Evolutionary conservation across 2,797 vertebrate species (phyloP), one percentile per base, ranked within the genome.

Genomic region (Chromis chromis): DNA sequence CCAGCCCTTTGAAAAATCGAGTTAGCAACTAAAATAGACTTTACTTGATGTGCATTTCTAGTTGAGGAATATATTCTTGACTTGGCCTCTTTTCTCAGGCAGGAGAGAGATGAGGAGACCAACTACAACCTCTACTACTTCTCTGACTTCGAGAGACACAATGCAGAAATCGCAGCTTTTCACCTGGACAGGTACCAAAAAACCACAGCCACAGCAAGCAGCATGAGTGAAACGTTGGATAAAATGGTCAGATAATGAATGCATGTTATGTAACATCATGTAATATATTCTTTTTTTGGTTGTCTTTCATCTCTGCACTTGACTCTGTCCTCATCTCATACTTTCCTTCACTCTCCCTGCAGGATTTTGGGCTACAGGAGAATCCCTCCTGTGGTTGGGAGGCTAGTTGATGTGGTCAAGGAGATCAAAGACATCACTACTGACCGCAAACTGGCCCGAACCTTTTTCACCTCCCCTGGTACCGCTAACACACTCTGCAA

Each of bases 91-190:
- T 62, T 62, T 16, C 21, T 8, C 90, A 96, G 96, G 77, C 96
- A 96, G 83, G 93, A 94, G 27, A 90, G 96, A 67, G 79, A 95
- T 25, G 94, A 95, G 42, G 96, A 97, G 87, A 96, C 95, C 3
- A 93, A 95, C 27, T 75, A 81, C 6, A 95, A 97, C 84, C 95
- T 96, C 28, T 96, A 95, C 88, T 97, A 96, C 86, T 97, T 97
- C 92, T 97, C 96, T 0, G 95, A 97, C 89, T 97, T 96, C 67
- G 96, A 96, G 85, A 90, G 96, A 56, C 96, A 96, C 86, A 96
- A 96, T 19, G 94, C 96, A 1, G 96, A 97, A 88, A 96, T 96
- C 0, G 89, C 93, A 66, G 96, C 96, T 55, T 97, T 96, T 77
- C 96, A 96, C 69, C 86, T 96, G 76, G 95, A 96, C 93, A 95